Evolutionary conservation across 92 coral and sea anemone species (phyloP), one percentile per base, ranked within the genome.

Genomic region (Meandrina meandrites): DNA sequence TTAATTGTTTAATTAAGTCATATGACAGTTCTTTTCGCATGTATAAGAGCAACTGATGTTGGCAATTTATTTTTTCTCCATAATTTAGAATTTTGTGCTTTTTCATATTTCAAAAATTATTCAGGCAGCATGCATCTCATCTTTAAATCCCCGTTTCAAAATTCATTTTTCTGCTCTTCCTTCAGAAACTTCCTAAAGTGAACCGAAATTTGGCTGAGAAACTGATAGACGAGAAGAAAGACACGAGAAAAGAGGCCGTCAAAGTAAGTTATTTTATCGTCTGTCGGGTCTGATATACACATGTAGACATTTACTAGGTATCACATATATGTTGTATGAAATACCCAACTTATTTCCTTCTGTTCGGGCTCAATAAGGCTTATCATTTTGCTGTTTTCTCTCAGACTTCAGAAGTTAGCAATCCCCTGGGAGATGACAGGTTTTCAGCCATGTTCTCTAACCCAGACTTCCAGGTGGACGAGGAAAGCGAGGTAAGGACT

Each of bases 401-500:
- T 40, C 87, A 91, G 98, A 87, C 48, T n/a, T 15, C 94, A 24
- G 92, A 93, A 77, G 81, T 91, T 81, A 95, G 82, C 76, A 95
- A 97, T 89, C 98, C 97, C n/a, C 91, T 97, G 81, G 98, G 94
- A 34, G 99, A 97, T 80, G 97, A 97, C 75, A 94, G 99, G 21
- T 97, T 97, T 84, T 98, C 99, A n/a, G 98, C 99, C 54, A 90
- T 97, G 91, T 97, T 97, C 84, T 89, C 93, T 78, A 95, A 97
- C 86, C 98, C 99, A 68, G 99, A 97, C 90, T 97, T 97, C 91
- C 98, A 97, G 87, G 99, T 97, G 35, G 93, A 97, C 82, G 96
- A 97, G 57, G 93, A 88, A 82, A 97, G 99, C 81, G 93, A 97
- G 99, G 99, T 97, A 68, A 30, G 89, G 70, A n/a, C 64, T 71